Conservation (phyloP, 2,113 vertebrate species). For the Alligator mississippiensis region DNA sequence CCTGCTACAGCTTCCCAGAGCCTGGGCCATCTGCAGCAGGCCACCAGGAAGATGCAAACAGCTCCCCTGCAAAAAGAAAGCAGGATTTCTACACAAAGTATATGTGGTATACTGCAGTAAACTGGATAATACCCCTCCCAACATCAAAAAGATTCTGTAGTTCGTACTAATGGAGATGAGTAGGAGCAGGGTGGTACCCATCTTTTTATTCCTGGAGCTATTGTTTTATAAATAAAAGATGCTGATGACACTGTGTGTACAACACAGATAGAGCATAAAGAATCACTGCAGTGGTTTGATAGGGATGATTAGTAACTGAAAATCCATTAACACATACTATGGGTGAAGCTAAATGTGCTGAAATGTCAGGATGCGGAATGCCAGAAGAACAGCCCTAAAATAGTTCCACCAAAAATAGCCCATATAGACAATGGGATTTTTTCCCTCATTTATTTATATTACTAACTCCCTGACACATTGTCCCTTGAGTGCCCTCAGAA, state of each 20-base stretch:
- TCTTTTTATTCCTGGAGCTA: conserved; percentile 59
- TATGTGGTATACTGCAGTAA: neutral
- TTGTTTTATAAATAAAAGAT: conserved; percentile 64
- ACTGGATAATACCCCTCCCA: neutral
- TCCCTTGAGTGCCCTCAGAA: neutral
- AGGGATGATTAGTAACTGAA: conserved; percentile 74
- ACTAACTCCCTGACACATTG: conserved; percentile 43
- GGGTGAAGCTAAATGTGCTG: conserved; percentile 77
- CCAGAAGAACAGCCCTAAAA: conserved; percentile 76
- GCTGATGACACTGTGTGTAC: conserved; percentile 40
- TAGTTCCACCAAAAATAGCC: conserved; percentile 75
- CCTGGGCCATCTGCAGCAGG: too few species aligned
- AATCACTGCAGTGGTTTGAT: conserved; percentile 70
- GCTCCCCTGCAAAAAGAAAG: conserved; percentile 44
- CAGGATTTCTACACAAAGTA: conserved; percentile 53
- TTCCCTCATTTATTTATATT: conserved; percentile 62
- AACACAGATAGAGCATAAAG: conserved; percentile 59
- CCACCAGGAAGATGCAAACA: too few species aligned
- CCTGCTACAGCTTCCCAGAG: too few species aligned
- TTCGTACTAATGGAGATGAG: neutral
- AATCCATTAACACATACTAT: conserved; percentile 73
- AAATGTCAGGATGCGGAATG: conserved; percentile 77
- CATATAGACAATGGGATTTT: conserved; percentile 38
- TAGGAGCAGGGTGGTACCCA: rapidly evolving
- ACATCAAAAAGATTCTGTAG: conserved; percentile 37